Base-by-base conservation (phyloP, 1,140 invertebrate species). In the Zaprionus tsacasi region DNA sequence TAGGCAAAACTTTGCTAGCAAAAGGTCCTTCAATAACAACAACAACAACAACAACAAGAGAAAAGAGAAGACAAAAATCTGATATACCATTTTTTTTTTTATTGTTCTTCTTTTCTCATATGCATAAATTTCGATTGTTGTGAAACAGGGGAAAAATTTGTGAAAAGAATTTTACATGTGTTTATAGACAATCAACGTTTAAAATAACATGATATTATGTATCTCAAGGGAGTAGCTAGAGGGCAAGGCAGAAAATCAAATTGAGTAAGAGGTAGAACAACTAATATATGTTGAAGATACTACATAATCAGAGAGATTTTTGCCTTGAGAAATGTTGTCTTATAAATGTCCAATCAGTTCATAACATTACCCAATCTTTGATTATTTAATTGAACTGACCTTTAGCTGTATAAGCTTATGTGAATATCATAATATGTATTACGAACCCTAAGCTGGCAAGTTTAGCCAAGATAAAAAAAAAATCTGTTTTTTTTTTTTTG, bases 121-220 rank as follows among this genome's bases (percentile, higher is more conserved):
- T 57, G 64, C 63, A 67, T 69, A 52, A 69, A 74, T 74, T 43
- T 56, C 68, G 52, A 74, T 69, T 63, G 66, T 33, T 40, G 35
- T 38, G 1, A 33, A 65, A 40, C 7, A 30, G 21, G 21, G 21
- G 21, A 21, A 21, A 52, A 25, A n/a, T n/a, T n/a, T 66, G 38
- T 21, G 40, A 56, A 56, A 56, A 56, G 25, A 56, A 45, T 50
- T 50, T 50, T 50, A 50, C 36, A 58, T 58, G 35, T 58, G n/a
- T 52, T 52, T 63, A 52, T 63, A 13, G 33, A 25, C 50, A 54
- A 36, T 54, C 52, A 10, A 55, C 52, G 1, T 25, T 50, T 25
- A 50, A 50, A 50, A 50, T 25, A 21, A 50, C 45, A 50, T 25
- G 8, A 50, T 43, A 15, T 43, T 6, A 48, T 21, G n/a, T n/a